A percentile compares a stretch with the other conserved stretches of the same genome.
Conservation (phyloP, 2,888 invertebrate genomes). For the Listrodromus nycthemerus region DNA sequence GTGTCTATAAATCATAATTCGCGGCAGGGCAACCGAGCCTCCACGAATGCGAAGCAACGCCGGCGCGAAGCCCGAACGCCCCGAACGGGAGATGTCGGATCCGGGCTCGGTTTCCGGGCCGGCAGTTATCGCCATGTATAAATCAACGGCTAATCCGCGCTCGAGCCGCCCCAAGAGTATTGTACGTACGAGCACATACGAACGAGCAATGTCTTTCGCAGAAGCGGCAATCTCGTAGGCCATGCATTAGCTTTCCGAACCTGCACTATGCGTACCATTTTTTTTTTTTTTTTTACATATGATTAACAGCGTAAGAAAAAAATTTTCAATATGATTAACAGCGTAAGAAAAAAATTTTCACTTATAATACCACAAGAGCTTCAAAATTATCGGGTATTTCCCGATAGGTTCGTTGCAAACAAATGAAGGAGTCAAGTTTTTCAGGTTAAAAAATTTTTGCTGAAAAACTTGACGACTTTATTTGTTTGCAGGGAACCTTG, state of each 20-base stretch:
- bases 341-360: too few species aligned
- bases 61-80: conserved; percentile 3
- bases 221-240: conserved; percentile 44
- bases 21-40: conserved; percentile 25
- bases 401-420: too few species aligned
- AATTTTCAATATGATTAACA: conserved; percentile 26
- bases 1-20: conserved; percentile 63
- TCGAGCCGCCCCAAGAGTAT: conserved; percentile 55
- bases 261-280: not conserved
- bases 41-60: conserved; percentile 2
- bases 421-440: too few species aligned
- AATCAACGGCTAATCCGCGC: conserved; percentile 75
- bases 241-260: not conserved
- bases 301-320: conserved; percentile 26
- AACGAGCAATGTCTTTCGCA: conserved; percentile 43
- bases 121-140: conserved; percentile 75
- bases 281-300: conserved; percentile 44
- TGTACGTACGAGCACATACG: conserved; percentile 17
- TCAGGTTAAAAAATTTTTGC: too few species aligned
- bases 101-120: conserved; percentile 59
- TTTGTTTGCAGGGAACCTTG: too few species aligned
- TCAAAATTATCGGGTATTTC: too few species aligned
- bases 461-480: too few species aligned
- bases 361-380: too few species aligned
- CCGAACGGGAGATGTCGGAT: conserved; percentile 29